These are phyloP conservation scores for Cinclus mexicanus DNA, from an alignment of 2,113 vertebrate genomes.

Conservation along the genomic window DNA sequence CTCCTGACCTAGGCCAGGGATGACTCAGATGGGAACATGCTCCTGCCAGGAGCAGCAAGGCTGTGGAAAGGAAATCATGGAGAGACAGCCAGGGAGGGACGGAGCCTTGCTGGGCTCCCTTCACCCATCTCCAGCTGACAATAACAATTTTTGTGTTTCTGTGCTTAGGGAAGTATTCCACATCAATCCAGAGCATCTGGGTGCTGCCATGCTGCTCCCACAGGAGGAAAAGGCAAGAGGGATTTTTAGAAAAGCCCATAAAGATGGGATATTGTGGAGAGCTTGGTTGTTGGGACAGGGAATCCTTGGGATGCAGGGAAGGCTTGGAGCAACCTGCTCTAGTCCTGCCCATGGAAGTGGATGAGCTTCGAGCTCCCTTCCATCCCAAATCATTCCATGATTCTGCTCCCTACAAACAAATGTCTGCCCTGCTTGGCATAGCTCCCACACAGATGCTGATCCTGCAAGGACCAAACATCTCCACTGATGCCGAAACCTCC, in stretches of 20 bases:
- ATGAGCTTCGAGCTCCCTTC: neutral
- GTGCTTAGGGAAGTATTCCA: neutral
- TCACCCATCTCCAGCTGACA: neutral
- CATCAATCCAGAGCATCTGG: neutral
- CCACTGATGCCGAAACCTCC: neutral
- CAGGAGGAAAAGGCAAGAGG: neutral
- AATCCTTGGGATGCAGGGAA: neutral
- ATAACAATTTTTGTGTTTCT: rapidly evolving
- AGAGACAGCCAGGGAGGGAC: neutral
- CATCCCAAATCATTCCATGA: neutral
- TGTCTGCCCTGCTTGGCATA: rapidly evolving
- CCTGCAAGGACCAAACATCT: neutral
- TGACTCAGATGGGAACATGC: neutral
- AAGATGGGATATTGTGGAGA: neutral
- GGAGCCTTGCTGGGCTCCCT: neutral
- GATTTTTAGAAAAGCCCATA: neutral
- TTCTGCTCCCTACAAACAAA: neutral
- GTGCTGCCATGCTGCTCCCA: neutral
- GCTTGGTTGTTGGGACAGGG: neutral
- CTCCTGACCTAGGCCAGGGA: neutral
- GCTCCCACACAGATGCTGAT: neutral
- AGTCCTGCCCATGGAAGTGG: neutral
- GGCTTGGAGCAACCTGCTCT: neutral
- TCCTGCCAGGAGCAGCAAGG: neutral
- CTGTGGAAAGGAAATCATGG: neutral